These are phyloP conservation scores for Pampusana beccarii DNA, from an alignment of 2,113 vertebrate genomes.

Conservation along the genomic window DNA sequence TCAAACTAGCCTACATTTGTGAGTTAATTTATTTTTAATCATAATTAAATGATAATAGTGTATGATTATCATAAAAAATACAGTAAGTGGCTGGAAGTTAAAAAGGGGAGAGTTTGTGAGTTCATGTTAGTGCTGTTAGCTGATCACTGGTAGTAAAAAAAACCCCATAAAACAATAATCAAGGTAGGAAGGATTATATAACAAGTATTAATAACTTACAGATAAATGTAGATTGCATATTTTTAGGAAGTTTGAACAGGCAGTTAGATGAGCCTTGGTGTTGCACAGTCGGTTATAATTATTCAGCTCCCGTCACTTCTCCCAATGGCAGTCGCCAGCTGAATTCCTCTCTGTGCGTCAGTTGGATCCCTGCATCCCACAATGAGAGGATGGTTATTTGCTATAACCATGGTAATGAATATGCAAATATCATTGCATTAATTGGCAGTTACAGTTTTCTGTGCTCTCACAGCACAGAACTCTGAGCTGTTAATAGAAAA, in stretches of 20 bases:
- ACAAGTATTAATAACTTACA: not conserved
- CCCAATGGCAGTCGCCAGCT: not conserved
- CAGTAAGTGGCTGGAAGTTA: not conserved
- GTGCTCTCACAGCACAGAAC: not conserved
- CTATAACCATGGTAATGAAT: not conserved
- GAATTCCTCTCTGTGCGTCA: not conserved
- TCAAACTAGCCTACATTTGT: not conserved
- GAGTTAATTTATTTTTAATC: not conserved
- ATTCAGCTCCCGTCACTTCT: not conserved
- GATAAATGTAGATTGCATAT: not conserved
- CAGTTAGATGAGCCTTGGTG: not conserved
- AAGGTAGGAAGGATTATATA: not conserved
- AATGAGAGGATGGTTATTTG: not conserved
- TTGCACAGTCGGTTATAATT: not conserved
- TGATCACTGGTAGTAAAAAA: not conserved
- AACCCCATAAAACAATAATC: not conserved
- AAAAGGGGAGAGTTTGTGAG: not conserved
- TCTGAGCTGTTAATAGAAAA: not conserved
- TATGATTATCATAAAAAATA: constrained; percentile 13
- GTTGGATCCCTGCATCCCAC: not conserved
- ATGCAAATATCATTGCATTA: constrained; percentile 7
- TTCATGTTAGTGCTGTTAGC: not conserved
- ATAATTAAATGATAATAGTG: not conserved
- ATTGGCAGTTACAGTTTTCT: not conserved
- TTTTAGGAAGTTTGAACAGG: not conserved